Base-by-base conservation (phyloP, 2,113 vertebrate species). In the Microtus oregoni region DNA sequence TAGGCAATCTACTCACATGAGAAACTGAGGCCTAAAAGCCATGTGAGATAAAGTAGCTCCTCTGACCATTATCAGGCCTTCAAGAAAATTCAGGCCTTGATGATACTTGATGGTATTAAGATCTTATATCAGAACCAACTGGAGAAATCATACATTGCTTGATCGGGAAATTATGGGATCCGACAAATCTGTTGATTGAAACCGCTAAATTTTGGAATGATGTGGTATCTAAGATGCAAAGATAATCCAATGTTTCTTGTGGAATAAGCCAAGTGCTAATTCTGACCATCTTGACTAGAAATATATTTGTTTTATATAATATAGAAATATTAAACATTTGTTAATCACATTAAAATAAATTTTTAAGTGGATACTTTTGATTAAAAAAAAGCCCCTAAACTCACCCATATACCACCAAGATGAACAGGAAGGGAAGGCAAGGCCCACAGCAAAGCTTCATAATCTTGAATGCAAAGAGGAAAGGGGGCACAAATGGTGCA, bases 401-500 rank as follows among this genome's bases (percentile, higher is more conserved):
- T 90, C 55, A 68, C 14, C 89, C 30, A 91, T 55, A 55, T 97
- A 55, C 98, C 97, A 97, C 98, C 98, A 97, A 97, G 96, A 96
- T 97, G 97, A 97, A 96, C 81, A 96, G 97, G 97, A 97, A 91
- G 85, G 91, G 77, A 92, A 75, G 78, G 94, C 72, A 95, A 86
- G 94, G 94, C 97, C 96, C 97, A 97, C 90, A 97, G 96, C 97
- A 96, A 97, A 96, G 92, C 94, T 98, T 97, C 97, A 97, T 97
- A 97, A 98, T 97, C 95, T 97, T 98, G 96, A 97, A 97, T 95
- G 97, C 96, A 92, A 89, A 92, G 93, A 94, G 95, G 78, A 78
- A 63, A 32, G 30, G 94, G 75, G 92, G 93, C 98, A 99, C 98
- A 99, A 99, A 99, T 98, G 99, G 98, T 99, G 99, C 99, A 98